Evolutionary conservation across 2,888 invertebrate species (phyloP).

Genomic region (Dexiosoma caninum): DNA sequence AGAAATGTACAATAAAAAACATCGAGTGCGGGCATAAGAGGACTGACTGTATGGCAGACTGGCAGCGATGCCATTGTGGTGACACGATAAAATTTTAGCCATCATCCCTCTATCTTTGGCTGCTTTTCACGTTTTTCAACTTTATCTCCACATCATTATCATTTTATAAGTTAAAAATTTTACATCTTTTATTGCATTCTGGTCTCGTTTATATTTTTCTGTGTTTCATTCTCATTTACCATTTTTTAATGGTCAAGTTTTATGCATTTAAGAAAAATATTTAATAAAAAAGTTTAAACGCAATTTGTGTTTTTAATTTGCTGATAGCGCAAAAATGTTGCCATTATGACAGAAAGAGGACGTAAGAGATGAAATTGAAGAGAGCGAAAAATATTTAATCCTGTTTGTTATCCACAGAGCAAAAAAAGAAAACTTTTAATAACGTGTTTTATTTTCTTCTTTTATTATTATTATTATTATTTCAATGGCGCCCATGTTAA

Average conservation of each 20-base stretch:
- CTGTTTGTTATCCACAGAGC: not conserved
- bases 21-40: not conserved
- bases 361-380: not conserved
- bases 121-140: not conserved
- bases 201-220: not conserved
- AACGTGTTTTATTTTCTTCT: too few species aligned
- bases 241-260: slow-evolving; percentile 39
- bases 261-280: slow-evolving; percentile 2
- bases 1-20: not conserved
- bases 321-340: slow-evolving; percentile 27
- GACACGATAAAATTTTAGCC: not conserved
- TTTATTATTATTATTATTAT: not conserved
- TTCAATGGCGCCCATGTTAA: slow-evolving; percentile 31
- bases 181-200: not conserved
- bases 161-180: slow-evolving; percentile 27
- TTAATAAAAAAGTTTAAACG: not conserved
- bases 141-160: slow-evolving; percentile 28
- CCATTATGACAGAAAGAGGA: not conserved
- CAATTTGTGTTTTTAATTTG: not conserved
- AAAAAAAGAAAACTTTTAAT: not conserved
- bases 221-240: not conserved
- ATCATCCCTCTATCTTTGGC: not conserved
- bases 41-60: not conserved
- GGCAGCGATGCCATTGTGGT: not conserved
- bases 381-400: slow-evolving; percentile 8